These are phyloP conservation scores for Xylophagus ater DNA, from an alignment of 2,888 invertebrate species.

Conservation along the genomic window DNA sequence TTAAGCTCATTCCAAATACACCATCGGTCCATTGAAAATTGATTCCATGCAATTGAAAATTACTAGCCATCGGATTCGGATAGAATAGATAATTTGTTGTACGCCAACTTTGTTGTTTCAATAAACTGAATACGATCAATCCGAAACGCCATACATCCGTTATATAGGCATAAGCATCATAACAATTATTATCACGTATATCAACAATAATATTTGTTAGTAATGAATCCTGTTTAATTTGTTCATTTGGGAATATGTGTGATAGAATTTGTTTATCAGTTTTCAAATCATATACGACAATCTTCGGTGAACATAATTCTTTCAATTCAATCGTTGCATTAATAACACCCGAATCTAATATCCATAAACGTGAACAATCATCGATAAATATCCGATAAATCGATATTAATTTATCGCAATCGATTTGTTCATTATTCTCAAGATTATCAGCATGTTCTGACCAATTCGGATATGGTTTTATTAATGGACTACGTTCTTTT, in stretches of 20 bases:
- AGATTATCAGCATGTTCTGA: constrained; percentile 30
- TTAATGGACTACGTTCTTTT: constrained; percentile 46
- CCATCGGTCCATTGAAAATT: constrained; percentile 78
- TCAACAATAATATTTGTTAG: constrained; percentile 45
- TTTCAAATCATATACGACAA: constrained; percentile 58
- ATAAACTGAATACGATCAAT: constrained; percentile 34
- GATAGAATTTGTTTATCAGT: constrained; percentile 51
- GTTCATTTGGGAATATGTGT: constrained; percentile 51
- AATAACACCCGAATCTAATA: constrained; percentile 67
- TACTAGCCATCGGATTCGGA: constrained; percentile 45
- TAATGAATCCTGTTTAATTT: constrained; percentile 56
- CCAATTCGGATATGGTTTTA: constrained; percentile 70
- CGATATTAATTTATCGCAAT: constrained; percentile 60
- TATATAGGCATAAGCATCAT: constrained; percentile 48
- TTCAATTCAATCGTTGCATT: constrained; percentile 54
- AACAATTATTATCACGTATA: constrained; percentile 43
- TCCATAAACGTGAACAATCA: constrained; percentile 65
- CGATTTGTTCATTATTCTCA: no score
- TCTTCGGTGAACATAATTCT: constrained; percentile 61
- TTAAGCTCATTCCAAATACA: constrained; percentile 61
- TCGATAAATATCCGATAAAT: constrained; percentile 67
- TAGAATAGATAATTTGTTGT: constrained; percentile 33
- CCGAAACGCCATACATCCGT: constrained; percentile 55
- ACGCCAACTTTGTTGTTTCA: constrained; percentile 33
- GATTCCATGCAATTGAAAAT: constrained; percentile 60